Conservation (phyloP, 2,113 vertebrate species). For the Axis porcinus region DNA sequence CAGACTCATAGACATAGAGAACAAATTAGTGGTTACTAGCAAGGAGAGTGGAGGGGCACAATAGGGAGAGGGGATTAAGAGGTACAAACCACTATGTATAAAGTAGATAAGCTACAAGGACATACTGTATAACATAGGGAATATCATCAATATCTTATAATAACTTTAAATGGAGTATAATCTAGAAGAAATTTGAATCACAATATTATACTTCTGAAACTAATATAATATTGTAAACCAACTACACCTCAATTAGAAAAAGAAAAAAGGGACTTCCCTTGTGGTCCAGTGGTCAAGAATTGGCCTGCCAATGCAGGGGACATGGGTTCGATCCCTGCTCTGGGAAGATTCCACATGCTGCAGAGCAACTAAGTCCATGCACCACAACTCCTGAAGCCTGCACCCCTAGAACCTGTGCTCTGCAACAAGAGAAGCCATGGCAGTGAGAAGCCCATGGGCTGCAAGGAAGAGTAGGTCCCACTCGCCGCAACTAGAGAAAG, state of each 20-base stretch:
- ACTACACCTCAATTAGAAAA: background rate
- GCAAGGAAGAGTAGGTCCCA: background rate
- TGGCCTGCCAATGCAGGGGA: background rate
- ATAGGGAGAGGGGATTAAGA: background rate
- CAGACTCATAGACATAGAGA: background rate
- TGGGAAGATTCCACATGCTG: background rate
- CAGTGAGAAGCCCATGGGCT: background rate
- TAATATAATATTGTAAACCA: background rate
- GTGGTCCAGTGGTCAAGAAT: background rate
- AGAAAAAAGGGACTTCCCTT: background rate
- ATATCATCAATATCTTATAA: background rate
- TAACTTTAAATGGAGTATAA: background rate
- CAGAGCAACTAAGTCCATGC: background rate
- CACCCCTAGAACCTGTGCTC: background rate
- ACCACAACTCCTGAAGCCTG: background rate
- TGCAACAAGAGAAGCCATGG: background rate
- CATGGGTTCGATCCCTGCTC: background rate
- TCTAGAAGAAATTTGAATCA: background rate
- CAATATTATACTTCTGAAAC: background rate
- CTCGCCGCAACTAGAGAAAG: background rate
- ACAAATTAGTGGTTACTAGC: background rate
- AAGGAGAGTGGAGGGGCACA: background rate
- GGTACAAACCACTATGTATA: background rate
- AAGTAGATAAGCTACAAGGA: background rate
- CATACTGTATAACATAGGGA: background rate